phyloP scores from a whole-genome alignment of 2,888 invertebrate genomes.

The Pocota personata region DNA sequence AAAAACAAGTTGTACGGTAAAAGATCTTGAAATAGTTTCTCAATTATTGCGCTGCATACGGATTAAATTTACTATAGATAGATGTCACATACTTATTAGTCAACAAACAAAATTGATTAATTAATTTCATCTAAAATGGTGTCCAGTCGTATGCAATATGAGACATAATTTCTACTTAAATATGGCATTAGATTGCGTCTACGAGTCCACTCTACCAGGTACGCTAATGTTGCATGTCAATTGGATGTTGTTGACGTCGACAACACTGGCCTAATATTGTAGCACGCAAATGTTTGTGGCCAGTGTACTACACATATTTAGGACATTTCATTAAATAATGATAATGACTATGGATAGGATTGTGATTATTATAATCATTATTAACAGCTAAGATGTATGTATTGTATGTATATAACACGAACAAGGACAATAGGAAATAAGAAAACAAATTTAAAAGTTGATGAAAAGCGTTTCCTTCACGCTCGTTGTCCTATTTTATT shows the following conservation, averaged over 20 bases:
- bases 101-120: background rate
- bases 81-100: no score
- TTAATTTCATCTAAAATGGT: background rate
- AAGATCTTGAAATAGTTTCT: no score
- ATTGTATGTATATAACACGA: background rate
- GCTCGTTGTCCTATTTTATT: background rate
- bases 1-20: no score
- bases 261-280: background rate
- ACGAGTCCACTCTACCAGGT: background rate
- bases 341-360: background rate
- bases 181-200: background rate
- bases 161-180: background rate
- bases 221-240: conserved; percentile 5
- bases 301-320: background rate
- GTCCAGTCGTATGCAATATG: background rate
- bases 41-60: no score
- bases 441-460: background rate
- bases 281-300: background rate
- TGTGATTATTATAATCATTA: background rate
- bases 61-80: no score
- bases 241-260: background rate
- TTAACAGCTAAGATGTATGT: background rate
- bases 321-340: background rate
- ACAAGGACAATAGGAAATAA: background rate
- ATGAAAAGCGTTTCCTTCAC: background rate